Conservation (phyloP, 2,888 invertebrate genomes). For the Cheilosia pagana region DNA sequence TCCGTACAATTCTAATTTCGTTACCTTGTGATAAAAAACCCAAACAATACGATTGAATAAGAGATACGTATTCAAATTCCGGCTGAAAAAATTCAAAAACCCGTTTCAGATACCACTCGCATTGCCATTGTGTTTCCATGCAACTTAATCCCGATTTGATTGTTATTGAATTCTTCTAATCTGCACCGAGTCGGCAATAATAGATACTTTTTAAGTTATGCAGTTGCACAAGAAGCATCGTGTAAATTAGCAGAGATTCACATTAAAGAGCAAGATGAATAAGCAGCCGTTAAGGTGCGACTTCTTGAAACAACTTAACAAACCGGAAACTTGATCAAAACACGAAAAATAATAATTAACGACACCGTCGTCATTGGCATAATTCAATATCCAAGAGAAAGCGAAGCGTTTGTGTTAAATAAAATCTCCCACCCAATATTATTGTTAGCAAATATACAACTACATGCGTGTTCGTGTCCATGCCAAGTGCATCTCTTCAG, state of each 20-base stretch:
- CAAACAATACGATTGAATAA: slow-evolving; percentile 16
- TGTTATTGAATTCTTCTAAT: slow-evolving; percentile 3
- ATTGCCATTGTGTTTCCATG: not conserved
- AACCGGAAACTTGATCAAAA: slow-evolving; percentile 45
- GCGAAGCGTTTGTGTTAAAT: slow-evolving; percentile 47
- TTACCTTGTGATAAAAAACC: not conserved
- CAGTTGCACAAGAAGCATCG: slow-evolving; percentile 33
- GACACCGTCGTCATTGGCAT: slow-evolving; percentile 9
- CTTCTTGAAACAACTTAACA: slow-evolving; percentile 9
- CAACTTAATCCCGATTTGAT: slow-evolving; percentile 1
- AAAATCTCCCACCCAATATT: slow-evolving; percentile 32
- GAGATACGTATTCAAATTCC: not conserved
- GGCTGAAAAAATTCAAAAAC: slow-evolving; percentile 12
- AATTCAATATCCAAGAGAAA: slow-evolving; percentile 56
- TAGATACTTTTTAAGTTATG: slow-evolving; percentile 12
- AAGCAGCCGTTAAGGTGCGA: not conserved
- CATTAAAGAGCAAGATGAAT: slow-evolving; percentile 21
- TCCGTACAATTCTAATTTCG: slow-evolving; percentile 1
- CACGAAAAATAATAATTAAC: not conserved
- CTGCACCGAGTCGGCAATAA: slow-evolving; percentile 2
- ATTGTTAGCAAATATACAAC: slow-evolving; percentile 17
- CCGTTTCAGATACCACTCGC: not conserved
- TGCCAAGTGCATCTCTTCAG: slow-evolving; percentile 67
- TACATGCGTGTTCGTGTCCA: slow-evolving; percentile 57
- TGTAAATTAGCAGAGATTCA: slow-evolving; percentile 16